Percentiles rank a stretch among this genome's conserved stretches.
phyloP scores from a whole-genome alignment of 2,888 invertebrate species.

The Dryadula phaetusa region DNA sequence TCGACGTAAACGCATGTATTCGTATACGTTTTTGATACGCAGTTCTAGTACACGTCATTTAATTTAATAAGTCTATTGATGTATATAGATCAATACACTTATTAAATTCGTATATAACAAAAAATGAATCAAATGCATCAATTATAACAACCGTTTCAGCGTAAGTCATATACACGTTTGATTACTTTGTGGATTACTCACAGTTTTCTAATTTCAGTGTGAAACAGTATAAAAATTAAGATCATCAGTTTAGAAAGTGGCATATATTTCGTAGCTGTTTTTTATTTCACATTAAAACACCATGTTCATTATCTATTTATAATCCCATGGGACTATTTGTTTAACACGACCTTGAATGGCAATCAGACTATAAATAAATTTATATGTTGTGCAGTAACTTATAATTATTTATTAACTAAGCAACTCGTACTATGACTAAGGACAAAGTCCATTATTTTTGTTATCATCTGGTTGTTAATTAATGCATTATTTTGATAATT shows the following conservation, averaged over 20 bases:
- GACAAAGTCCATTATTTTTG: no score
- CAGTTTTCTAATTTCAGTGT: neutral
- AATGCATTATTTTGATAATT: no score
- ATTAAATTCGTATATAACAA: no score
- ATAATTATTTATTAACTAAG: constrained; percentile 6
- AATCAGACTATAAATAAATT: neutral
- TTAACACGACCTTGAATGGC: neutral
- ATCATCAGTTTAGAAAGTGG: neutral
- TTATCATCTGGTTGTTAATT: no score
- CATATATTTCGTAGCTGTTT: neutral
- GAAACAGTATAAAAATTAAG: neutral
- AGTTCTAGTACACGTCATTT: no score
- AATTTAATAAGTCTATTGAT: neutral
- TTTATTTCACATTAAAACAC: neutral
- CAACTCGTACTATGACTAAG: neutral
- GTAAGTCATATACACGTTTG: neutral
- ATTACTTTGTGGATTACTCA: neutral
- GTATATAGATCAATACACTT: no score
- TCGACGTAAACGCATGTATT: no score
- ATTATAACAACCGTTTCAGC: neutral
- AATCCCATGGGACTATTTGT: neutral
- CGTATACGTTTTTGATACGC: no score
- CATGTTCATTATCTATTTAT: neutral
- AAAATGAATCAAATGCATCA: neutral
- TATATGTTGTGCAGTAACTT: neutral